phyloP scores from a whole-genome alignment of 2,888 invertebrate species.

The Anthrax anthrax region DNA sequence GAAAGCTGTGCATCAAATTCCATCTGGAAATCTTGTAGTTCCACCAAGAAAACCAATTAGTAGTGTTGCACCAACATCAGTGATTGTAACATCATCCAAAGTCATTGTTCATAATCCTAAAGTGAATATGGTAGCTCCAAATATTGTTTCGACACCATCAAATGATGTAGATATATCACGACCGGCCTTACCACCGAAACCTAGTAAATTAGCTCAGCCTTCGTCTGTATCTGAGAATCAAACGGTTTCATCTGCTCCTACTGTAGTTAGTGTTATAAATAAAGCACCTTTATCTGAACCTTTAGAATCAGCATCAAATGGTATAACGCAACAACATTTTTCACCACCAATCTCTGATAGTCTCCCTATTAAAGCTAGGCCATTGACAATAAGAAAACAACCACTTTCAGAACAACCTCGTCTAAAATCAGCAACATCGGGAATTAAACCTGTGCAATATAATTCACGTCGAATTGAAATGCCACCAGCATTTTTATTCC shows the following conservation, averaged over 20 bases:
- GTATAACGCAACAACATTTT: slow-evolving; percentile 3
- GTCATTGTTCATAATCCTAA: slow-evolving; percentile 33
- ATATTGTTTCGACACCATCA: slow-evolving; percentile 29
- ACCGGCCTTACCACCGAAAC: slow-evolving; percentile 74
- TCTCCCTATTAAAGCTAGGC: slow-evolving; percentile 62
- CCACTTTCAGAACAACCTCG: slow-evolving; percentile 69
- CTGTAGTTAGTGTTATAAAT: slow-evolving; percentile 19
- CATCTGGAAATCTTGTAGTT: slow-evolving; percentile 27
- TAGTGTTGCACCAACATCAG: slow-evolving; percentile 68
- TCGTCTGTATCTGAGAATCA: slow-evolving; percentile 1
- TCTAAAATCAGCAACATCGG: slow-evolving; percentile 43
- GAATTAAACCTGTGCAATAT: slow-evolving; percentile 46
- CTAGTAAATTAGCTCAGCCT: slow-evolving; percentile 33
- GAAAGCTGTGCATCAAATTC: slow-evolving; percentile 29
- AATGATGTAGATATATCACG: slow-evolving; percentile 41
- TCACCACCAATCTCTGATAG: slow-evolving; percentile 32
- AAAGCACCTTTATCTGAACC: slow-evolving; percentile 16
- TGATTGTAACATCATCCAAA: slow-evolving; percentile 34
- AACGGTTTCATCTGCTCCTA: slow-evolving; percentile 8
- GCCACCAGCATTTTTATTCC: slow-evolving; percentile 69
- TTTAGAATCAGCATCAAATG: slow-evolving; percentile 1
- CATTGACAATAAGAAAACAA: slow-evolving; percentile 69
- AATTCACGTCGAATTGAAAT: slow-evolving; percentile 64
- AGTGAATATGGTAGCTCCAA: slow-evolving; percentile 37
- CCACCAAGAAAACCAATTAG: slow-evolving; percentile 66